A percentile compares a stretch with the other conserved stretches of the same genome.
Conservation (phyloP, 2,888 invertebrate species). For the Epinotia ramella region DNA sequence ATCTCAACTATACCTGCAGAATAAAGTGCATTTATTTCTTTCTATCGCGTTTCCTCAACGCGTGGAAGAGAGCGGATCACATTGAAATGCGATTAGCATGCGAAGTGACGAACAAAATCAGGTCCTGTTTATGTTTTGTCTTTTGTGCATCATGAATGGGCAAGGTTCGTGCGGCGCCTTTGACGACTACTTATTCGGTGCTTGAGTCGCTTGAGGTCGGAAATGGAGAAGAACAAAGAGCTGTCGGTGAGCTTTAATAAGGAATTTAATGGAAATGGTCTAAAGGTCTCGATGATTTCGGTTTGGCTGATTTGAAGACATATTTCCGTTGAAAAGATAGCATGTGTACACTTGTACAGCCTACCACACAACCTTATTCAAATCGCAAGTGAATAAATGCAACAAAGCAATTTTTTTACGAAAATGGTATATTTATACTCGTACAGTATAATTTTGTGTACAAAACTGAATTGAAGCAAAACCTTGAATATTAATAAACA, state of each 20-base stretch:
- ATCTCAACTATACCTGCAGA: too few relatives aligned
- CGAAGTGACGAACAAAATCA: background rate
- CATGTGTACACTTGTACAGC: background rate
- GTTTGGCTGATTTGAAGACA: background rate
- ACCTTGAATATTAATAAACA: background rate
- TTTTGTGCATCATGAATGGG: constrained; percentile 36
- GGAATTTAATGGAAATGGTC: constrained; percentile 33
- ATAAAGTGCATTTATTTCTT: too few relatives aligned
- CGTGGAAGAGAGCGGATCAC: background rate
- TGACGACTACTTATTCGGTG: constrained; percentile 73
- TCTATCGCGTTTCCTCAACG: background rate
- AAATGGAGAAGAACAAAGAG: constrained; percentile 75
- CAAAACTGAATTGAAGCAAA: background rate
- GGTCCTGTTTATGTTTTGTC: constrained; percentile 29
- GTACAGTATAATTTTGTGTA: background rate
- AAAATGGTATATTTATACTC: too few relatives aligned
- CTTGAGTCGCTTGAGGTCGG: constrained; percentile 68
- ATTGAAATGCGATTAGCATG: background rate
- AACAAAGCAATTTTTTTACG: too few relatives aligned
- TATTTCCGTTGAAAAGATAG: background rate
- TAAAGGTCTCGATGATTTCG: constrained; percentile 28
- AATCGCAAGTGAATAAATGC: too few relatives aligned
- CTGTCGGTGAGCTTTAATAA: constrained; percentile 71
- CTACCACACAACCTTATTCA: too few relatives aligned
- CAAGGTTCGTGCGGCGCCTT: constrained; percentile 71